phyloP scores from a whole-genome alignment of 1,140 invertebrate genomes.

The Eciton burchellii region DNA sequence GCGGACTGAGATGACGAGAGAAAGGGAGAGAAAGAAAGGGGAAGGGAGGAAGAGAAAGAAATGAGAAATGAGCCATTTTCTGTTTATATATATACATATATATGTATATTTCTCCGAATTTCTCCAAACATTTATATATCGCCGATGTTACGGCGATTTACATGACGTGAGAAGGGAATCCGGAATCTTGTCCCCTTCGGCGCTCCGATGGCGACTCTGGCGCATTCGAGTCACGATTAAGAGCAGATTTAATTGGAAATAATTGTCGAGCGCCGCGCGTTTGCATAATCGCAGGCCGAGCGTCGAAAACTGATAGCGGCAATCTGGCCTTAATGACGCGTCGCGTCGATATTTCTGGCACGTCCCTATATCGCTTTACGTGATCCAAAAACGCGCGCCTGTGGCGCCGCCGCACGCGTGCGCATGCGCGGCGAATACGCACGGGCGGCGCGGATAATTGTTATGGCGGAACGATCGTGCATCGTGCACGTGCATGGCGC shows the following conservation, averaged over 20 bases:
- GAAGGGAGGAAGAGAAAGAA: too few species aligned
- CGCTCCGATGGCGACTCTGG: neutral
- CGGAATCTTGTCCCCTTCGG: neutral
- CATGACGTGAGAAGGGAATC: neutral
- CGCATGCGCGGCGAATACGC: slow-evolving; percentile 1
- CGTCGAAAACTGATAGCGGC: slow-evolving; percentile 67
- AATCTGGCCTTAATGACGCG: slow-evolving; percentile 51
- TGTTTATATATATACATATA: too few species aligned
- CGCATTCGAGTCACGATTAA: slow-evolving; percentile 68
- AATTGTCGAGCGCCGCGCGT: slow-evolving; percentile 59
- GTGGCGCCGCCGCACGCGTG: slow-evolving; percentile 1
- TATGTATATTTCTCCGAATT: neutral
- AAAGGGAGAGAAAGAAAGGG: neutral
- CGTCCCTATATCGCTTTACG: slow-evolving; percentile 68
- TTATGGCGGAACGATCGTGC: slow-evolving; percentile 36
- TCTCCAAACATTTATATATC: neutral
- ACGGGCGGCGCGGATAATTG: slow-evolving; percentile 52
- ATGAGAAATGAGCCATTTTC: too few species aligned
- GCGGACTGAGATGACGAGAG: neutral
- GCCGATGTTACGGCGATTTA: neutral
- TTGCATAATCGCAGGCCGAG: slow-evolving; percentile 67
- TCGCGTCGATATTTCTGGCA: slow-evolving; percentile 70
- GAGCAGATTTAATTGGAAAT: slow-evolving; percentile 71
- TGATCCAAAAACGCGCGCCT: slow-evolving; percentile 68
- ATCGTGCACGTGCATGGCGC: slow-evolving; percentile 31